Conservation (phyloP, 2,888 invertebrate species). For the Drosophila fulvimacula region DNA sequence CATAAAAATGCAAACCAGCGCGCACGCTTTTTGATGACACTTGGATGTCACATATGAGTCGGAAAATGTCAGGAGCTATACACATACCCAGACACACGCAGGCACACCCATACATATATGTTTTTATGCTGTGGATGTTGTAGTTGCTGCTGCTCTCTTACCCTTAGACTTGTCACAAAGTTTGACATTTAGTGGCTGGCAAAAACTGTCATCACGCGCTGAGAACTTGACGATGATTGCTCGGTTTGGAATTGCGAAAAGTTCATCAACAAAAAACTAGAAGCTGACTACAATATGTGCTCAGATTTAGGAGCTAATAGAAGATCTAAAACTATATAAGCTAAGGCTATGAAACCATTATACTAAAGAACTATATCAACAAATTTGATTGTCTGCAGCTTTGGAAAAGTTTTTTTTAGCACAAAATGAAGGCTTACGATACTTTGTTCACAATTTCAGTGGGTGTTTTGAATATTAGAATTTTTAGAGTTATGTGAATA, state of each 20-base stretch:
- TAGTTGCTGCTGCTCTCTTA: constrained; percentile 29
- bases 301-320: constrained; percentile 22
- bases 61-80: constrained; percentile 46
- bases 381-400: background rate
- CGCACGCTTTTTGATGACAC: constrained; percentile 72
- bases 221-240: constrained; percentile 75
- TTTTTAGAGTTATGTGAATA: background rate
- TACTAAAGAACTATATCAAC: background rate
- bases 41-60: constrained; percentile 78
- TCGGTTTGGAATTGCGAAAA: constrained; percentile 63
- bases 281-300: constrained; percentile 19
- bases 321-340: constrained; percentile 10
- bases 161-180: constrained; percentile 66
- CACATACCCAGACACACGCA: constrained; percentile 16
- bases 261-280: constrained; percentile 19
- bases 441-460: background rate
- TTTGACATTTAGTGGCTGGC: constrained; percentile 81
- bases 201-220: constrained; percentile 75
- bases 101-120: background rate
- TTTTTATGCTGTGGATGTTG: constrained; percentile 19
- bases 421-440: background rate
- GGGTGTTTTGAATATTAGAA: no score
- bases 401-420: background rate
- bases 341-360: background rate
- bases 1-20: constrained; percentile 77